phyloP scores from a whole-genome alignment of 2,888 invertebrate species.

The Heliothis peltigera region DNA sequence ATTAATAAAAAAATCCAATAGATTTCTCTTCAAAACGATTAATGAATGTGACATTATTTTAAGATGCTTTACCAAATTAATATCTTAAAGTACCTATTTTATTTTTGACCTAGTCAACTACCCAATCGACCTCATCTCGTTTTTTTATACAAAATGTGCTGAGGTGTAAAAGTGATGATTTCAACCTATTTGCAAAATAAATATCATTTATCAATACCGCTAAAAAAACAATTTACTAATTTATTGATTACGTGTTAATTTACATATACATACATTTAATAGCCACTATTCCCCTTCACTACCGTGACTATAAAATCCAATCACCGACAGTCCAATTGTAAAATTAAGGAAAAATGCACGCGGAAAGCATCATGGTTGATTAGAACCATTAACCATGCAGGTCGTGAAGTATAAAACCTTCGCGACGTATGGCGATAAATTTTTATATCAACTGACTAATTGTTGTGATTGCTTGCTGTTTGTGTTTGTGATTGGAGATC shows the following conservation, averaged over 20 bases:
- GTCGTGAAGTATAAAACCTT: constrained; percentile 55
- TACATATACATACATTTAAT: constrained; percentile 5
- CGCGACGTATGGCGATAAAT: constrained; percentile 50
- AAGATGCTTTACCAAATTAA: no score
- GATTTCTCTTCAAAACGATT: no score
- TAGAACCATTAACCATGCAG: constrained; percentile 20
- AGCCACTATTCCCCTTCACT: constrained; percentile 42
- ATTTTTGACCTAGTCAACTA: no score
- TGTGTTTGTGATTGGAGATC: constrained; percentile 15
- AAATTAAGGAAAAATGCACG: constrained; percentile 56
- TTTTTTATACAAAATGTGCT: no score
- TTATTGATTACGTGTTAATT: constrained; percentile 7
- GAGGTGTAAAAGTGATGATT: no score
- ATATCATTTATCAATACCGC: no score
- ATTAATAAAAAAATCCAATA: no score
- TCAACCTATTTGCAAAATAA: no score
- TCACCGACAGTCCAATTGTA: constrained; percentile 34
- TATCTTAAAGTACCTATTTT: no score
- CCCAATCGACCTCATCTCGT: no score
- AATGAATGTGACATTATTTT: no score
- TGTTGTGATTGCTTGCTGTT: constrained; percentile 39
- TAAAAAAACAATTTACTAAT: constrained; percentile 15
- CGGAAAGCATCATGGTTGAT: constrained; percentile 45
- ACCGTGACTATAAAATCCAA: constrained; percentile 45
- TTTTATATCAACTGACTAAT: constrained; percentile 53